Conservation (phyloP, 1,140 invertebrate genomes). For the Penaeus indicus region DNA sequence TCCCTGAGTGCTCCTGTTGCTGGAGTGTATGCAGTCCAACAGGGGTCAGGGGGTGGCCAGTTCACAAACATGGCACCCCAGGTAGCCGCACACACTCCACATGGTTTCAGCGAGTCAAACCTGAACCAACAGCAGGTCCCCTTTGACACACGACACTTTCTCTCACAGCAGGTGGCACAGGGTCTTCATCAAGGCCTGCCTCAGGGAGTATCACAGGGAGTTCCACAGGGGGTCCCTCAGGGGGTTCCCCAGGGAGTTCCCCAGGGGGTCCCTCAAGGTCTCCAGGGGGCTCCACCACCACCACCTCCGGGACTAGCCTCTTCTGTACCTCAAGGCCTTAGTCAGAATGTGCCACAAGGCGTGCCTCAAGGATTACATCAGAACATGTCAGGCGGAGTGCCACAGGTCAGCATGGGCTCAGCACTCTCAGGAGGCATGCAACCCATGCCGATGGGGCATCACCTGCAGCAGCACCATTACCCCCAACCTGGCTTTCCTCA, state of each 20-base stretch:
- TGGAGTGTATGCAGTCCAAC: slow-evolving; percentile 43
- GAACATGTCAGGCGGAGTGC: slow-evolving; percentile 33
- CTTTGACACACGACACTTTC: slow-evolving; percentile 49
- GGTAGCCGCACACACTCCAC: slow-evolving; percentile 27
- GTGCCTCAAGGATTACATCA: slow-evolving; percentile 33
- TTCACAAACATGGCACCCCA: slow-evolving; percentile 2
- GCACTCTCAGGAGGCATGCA: slow-evolving; percentile 44
- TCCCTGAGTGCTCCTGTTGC: slow-evolving; percentile 41
- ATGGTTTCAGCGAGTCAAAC: slow-evolving; percentile 30
- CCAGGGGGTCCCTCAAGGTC: slow-evolving; percentile 41
- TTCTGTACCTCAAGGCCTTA: slow-evolving; percentile 12
- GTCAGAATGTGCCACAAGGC: slow-evolving; percentile 1
- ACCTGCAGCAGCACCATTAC: slow-evolving; percentile 33
- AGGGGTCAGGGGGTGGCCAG: slow-evolving; percentile 25
- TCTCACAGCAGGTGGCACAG: slow-evolving; percentile 48
- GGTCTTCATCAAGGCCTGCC: background rate
- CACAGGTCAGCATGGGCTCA: slow-evolving; percentile 43
- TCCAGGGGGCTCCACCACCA: background rate
- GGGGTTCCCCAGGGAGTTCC: slow-evolving; percentile 30
- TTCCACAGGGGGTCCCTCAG: slow-evolving; percentile 1
- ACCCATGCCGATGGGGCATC: slow-evolving; percentile 46
- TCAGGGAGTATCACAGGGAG: no score
- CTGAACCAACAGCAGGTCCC: slow-evolving; percentile 42
- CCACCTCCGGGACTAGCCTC: no score
- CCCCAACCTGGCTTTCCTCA: slow-evolving; percentile 47